Evolutionary conservation across 2,113 vertebrate genomes (phyloP).

Genomic region (Sialia sialis): DNA sequence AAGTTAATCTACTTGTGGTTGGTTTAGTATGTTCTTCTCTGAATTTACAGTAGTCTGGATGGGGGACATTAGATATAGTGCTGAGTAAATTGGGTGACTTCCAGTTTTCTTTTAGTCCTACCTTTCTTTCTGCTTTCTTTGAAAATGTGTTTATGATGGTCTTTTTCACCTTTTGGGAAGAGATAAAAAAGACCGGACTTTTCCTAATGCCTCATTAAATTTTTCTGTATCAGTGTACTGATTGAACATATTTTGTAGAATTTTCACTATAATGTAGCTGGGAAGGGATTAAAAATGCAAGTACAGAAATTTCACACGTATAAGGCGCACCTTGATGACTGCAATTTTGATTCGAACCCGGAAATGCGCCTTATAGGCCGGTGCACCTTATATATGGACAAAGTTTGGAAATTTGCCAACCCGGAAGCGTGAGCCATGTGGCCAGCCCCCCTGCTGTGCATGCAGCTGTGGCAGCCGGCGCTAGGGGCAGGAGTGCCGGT

Average conservation of each 20-base stretch:
- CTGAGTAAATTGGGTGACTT: background rate
- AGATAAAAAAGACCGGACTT: background rate
- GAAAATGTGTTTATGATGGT: background rate
- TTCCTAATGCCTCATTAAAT: background rate
- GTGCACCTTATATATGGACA: no score
- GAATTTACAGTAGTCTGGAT: background rate
- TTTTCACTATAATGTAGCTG: background rate
- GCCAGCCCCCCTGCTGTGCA: no score
- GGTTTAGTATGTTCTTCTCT: background rate
- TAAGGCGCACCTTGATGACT: no score
- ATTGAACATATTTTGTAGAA: background rate
- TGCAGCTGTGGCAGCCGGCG: no score
- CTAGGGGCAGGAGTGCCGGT: no score
- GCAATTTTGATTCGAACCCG: no score
- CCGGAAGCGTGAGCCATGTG: no score
- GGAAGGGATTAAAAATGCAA: background rate
- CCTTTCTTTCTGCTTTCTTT: background rate
- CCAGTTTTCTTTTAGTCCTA: background rate
- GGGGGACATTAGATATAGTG: background rate
- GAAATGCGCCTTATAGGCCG: no score
- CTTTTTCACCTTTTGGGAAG: background rate
- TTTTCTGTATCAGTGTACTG: background rate
- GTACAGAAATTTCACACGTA: no score
- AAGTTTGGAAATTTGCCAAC: no score
- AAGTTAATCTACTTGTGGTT: background rate